Conservation (phyloP, 2,113 vertebrate species). For the Odobenus rosmarus region DNA sequence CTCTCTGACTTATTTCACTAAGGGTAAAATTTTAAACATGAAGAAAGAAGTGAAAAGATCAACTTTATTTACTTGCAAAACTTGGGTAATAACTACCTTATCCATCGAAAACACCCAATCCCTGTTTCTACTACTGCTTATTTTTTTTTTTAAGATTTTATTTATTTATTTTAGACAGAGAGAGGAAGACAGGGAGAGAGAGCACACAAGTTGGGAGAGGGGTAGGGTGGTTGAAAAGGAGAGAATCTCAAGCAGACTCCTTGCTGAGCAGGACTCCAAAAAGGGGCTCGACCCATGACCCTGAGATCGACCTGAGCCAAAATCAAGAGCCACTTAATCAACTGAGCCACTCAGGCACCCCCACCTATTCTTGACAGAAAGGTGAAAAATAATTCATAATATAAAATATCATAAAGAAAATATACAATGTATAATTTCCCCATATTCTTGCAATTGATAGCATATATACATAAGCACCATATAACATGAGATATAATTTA, state of each 20-base stretch:
- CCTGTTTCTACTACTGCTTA: background rate
- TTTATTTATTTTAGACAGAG: background rate
- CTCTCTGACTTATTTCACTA: background rate
- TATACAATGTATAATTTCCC: background rate
- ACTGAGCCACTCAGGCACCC: background rate
- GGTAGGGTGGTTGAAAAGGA: background rate
- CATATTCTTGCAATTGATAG: background rate
- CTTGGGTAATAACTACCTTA: background rate
- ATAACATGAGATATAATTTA: background rate
- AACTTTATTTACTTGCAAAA: background rate
- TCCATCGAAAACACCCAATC: background rate
- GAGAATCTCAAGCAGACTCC: background rate
- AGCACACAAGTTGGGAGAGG: background rate
- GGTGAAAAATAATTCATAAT: background rate
- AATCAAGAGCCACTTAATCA: background rate
- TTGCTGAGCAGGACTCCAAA: background rate
- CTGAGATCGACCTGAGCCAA: background rate
- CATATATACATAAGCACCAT: background rate
- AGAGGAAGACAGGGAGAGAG: background rate
- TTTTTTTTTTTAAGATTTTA: background rate
- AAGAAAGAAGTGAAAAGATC: background rate
- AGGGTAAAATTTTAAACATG: background rate
- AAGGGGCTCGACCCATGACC: background rate
- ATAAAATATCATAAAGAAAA: background rate
- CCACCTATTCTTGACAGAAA: background rate